phyloP scores from a whole-genome alignment of 2,113 vertebrate genomes.

The Rhabdomys dilectus region DNA sequence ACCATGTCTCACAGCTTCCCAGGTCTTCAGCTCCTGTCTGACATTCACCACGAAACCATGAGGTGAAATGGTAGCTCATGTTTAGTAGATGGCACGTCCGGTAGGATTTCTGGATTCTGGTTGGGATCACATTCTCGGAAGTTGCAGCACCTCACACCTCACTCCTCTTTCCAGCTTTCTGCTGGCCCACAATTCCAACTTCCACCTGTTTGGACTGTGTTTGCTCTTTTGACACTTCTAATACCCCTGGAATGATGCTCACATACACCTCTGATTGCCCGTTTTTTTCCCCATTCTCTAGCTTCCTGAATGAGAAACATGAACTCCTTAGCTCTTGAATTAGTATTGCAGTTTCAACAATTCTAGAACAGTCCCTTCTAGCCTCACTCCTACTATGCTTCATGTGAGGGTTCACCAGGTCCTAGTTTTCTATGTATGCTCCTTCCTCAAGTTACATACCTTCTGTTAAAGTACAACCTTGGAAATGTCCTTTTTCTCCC shows the following conservation, averaged over 20 bases:
- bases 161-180: not conserved
- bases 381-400: not conserved
- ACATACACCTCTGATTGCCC: not conserved
- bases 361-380: not conserved
- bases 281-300: not conserved
- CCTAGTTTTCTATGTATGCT: not conserved
- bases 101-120: too few relatives aligned
- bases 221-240: not conserved
- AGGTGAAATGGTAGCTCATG: not conserved
- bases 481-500: not conserved
- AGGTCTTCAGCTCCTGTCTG: not conserved
- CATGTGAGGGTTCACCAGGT: not conserved
- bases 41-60: not conserved
- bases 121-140: not conserved
- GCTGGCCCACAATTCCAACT: not conserved
- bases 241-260: not conserved
- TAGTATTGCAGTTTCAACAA: not conserved
- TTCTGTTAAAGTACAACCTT: not conserved
- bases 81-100: accelerated
- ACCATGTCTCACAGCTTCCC: not conserved
- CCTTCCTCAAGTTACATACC: not conserved
- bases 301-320: not conserved
- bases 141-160: not conserved
- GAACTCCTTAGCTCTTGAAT: not conserved
- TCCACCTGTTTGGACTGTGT: not conserved